Base-by-base conservation (phyloP, 2,888 invertebrate species). In the Chymomyza amoena region DNA sequence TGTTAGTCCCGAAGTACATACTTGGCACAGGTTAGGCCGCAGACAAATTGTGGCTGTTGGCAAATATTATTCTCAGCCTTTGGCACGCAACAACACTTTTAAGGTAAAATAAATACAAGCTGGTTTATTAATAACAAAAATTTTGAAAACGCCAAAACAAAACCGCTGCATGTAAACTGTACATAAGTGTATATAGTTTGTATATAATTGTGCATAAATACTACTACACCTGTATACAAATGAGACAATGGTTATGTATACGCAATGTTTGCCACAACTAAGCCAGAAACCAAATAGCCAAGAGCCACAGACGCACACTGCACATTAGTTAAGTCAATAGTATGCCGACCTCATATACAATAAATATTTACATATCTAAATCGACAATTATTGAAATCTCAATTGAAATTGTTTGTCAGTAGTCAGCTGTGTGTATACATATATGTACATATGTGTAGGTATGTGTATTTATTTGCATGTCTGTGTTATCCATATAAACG, bases 381-480 rank as follows among this genome's bases (percentile, higher is more conserved):
- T 88, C 86, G 84, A 88, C 89, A 89, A 89, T 89, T 88, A 89
- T 89, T 88, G 84, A 89, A 89, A 89, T 89, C 79, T 83, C 87
- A 89, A 88, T 89, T 87, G 80, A 82, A 84, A 87, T 82, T 80
- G 84, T 86, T 81, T 80, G 81, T 72, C 67, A 77, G 77, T 62
- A 77, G 77, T 62, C 74, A 66, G 64, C 69, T 60, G 39, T 51
- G 15, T 61, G 61, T 64, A 7, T 32, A 9, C n/a, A n/a, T n/a
- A n/a, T n/a, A n/a, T n/a, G n/a, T n/a, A n/a, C n/a, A n/a, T n/a
- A n/a, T n/a, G n/a, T 32, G 32, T 32, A 32, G 32, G 6, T 59
- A 15, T 63, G 54, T 51, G 65, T 28, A n/a, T 61, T 61, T 59
- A 50, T 69, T 39, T 18, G 59, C 39, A 15, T 59, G 59, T 28